A percentile compares a stretch with the other conserved stretches of the same genome.
Evolutionary conservation across 1,140 invertebrate genomes (phyloP).

Genomic region (Dinoponera quadriceps): DNA sequence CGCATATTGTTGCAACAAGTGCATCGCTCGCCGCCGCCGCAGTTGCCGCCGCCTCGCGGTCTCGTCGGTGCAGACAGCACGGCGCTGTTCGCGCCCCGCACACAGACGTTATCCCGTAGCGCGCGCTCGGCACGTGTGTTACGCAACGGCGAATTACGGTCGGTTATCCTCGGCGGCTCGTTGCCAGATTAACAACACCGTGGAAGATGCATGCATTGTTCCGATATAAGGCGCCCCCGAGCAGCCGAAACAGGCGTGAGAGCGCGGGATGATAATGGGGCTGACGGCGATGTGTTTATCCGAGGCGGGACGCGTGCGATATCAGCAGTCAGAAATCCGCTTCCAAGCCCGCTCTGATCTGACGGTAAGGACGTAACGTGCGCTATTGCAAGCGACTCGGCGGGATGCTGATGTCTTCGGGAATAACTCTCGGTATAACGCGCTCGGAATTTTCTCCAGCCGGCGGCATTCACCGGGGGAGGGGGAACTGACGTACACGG

Average conservation of each 20-base stretch:
- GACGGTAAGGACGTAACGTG: no score
- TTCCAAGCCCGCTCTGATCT: not conserved
- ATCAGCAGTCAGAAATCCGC: not conserved
- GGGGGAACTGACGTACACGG: no score
- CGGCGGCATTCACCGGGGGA: no score
- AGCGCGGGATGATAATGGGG: constrained; percentile 13
- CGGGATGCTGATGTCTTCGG: no score
- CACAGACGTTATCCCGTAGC: constrained; percentile 34
- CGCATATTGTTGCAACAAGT: constrained; percentile 80
- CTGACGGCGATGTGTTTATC: not conserved
- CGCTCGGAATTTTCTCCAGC: no score
- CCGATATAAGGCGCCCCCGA: constrained; percentile 12
- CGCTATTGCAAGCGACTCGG: no score
- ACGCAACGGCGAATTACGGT: constrained; percentile 68
- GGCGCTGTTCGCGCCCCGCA: constrained; percentile 72
- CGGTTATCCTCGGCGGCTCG: constrained; percentile 9
- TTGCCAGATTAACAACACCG: constrained; percentile 11
- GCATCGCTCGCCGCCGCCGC: constrained; percentile 62
- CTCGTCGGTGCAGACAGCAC: constrained; percentile 81
- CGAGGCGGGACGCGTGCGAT: not conserved
- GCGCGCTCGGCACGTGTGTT: constrained; percentile 59
- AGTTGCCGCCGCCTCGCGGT: constrained; percentile 79
- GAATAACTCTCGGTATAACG: no score
- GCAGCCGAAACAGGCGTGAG: constrained; percentile 6
- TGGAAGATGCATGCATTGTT: constrained; percentile 41